Percentiles rank a stretch among this genome's conserved stretches.
Conservation (phyloP, 2,113 vertebrate genomes). For the Bettongia penicillata region DNA sequence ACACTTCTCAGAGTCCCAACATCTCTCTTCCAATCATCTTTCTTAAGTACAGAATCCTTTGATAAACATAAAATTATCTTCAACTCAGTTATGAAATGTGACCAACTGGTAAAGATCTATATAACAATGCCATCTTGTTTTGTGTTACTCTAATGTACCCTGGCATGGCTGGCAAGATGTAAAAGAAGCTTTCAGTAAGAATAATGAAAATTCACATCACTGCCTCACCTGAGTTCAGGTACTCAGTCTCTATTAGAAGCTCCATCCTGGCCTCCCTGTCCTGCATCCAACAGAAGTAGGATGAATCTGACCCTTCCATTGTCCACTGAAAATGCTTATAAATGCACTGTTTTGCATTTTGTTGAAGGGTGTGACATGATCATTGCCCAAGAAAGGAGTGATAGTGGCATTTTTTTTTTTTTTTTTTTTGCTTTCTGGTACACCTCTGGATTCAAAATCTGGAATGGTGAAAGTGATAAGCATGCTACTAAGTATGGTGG, state of each 20-base stretch:
- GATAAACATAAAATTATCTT: not conserved
- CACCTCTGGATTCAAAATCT: not conserved
- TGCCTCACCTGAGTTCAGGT: not conserved
- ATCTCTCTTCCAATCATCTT: not conserved
- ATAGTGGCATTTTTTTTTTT: not conserved
- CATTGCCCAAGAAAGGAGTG: not conserved
- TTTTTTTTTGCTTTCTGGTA: not conserved
- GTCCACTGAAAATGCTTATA: not conserved
- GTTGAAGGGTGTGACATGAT: not conserved
- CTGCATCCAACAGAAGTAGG: not conserved
- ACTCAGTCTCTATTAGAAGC: not conserved
- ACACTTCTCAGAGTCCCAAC: not conserved
- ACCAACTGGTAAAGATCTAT: not conserved
- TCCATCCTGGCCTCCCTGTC: not conserved
- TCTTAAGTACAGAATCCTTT: not conserved
- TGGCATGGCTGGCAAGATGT: not conserved
- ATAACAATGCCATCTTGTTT: not conserved
- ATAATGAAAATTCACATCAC: not conserved
- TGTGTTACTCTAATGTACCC: not conserved
- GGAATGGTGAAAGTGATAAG: not conserved
- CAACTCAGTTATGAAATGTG: not conserved
- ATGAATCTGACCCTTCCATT: not conserved
- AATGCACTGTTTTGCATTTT: not conserved
- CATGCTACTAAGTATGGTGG: not conserved
- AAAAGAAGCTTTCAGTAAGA: not conserved